Conservation (phyloP, 1,140 invertebrate genomes). For the Drosophila repleta region DNA sequence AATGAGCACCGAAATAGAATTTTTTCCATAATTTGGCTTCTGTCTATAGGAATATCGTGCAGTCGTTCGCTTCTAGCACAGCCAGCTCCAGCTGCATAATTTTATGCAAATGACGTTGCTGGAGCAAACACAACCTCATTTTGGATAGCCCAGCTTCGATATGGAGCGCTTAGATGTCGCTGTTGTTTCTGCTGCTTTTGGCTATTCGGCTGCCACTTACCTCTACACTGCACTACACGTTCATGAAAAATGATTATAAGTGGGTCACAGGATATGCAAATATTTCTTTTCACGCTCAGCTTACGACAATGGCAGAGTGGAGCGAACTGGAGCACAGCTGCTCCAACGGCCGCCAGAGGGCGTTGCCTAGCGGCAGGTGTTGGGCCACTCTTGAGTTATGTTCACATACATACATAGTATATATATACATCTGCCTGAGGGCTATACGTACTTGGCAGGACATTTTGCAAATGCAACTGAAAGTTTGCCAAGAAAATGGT, state of each 20-base stretch:
- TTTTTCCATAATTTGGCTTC: conserved; percentile 60
- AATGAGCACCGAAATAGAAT: conserved; percentile 76
- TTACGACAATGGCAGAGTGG: conserved; percentile 35
- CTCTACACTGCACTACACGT: conserved; percentile 44
- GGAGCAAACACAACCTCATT: conserved; percentile 76
- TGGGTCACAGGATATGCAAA: conserved; percentile 82
- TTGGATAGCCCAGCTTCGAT: conserved; percentile 47
- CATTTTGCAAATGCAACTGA: conserved; percentile 73
- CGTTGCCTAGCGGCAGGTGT: conserved; percentile 29
- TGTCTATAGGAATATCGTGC: conserved; percentile 41
- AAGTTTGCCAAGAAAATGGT: conserved; percentile 77
- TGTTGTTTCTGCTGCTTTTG: conserved; percentile 16
- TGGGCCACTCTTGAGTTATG: conserved; percentile 61
- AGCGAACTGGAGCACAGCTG: conserved; percentile 42
- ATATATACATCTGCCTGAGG: conserved; percentile 27
- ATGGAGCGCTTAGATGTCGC: conserved; percentile 57
- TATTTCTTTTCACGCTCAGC: conserved; percentile 79
- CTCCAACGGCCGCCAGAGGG: conserved; percentile 56
- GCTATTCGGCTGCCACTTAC: conserved; percentile 24
- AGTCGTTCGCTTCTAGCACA: conserved; percentile 19
- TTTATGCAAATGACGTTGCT: conserved; percentile 73
- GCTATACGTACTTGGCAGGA: conserved; percentile 62
- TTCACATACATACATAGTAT: neutral
- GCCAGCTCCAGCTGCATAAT: conserved; percentile 40
- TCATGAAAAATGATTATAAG: conserved; percentile 81